Base-by-base conservation (phyloP, 2,888 invertebrate species). In the Eubasilissa splendida region DNA sequence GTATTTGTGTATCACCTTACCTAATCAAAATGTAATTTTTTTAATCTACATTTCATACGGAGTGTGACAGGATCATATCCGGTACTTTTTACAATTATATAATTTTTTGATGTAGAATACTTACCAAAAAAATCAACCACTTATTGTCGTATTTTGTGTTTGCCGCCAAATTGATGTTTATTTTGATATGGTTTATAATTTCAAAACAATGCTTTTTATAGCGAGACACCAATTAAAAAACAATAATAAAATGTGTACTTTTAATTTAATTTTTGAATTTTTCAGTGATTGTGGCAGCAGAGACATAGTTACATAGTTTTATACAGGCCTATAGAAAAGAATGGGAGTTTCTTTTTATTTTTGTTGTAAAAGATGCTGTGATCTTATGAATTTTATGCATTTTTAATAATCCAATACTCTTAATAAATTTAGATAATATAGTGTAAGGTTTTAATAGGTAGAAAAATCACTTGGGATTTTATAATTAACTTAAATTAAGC, bases 111-210 rank as follows among this genome's bases (percentile, higher is more conserved):
- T 42, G 42, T 42, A 42, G 42, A 42, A 7, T 4, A 42, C 42
- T 42, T 42, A 42, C 42, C 42, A 42, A 42, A 42, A 42, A 42
- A 42, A 5, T 42, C 42, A 42, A 42, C 42, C 42, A 42, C 42
- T 42, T 42, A 42, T 42, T 42, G 42, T 42, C 14, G 11, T 75
- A 60, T 31, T n/a, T 75, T 14, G 14, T 60, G 65, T 76, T 56
- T 80, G 70, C 66, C 70, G 77, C 80, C 63, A 58, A 76, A 76
- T 80, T 80, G 77, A 74, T 77, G 77, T 77, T 80, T 77, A 77
- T 68, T 71, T 77, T 77, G 80, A 80, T 77, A 74, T 58, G 80
- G 60, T 77, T 80, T 77, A 12, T 59, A 54, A 63, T 75, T 42
- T 31, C 70, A 53, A 54, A 70, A 54, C 70, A 14, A 52, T 70